Evolutionary conservation across 2,113 vertebrate genomes (phyloP).

Genomic region (Verasper variegatus): DNA sequence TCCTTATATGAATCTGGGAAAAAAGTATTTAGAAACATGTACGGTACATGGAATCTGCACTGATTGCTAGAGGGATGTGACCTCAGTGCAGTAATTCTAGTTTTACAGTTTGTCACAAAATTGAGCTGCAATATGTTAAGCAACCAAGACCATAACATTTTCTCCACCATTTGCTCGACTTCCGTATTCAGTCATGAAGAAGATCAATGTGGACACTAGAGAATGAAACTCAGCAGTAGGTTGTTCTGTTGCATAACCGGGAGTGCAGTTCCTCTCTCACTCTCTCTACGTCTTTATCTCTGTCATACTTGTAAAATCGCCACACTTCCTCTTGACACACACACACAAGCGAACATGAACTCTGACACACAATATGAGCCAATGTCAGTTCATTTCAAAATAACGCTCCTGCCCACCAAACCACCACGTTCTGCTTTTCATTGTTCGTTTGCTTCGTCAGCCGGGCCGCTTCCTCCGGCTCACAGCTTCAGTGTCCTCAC

Average conservation of each 20-base stretch:
- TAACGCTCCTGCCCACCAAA: neutral
- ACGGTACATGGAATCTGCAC: too few relatives aligned
- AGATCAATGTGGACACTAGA: neutral
- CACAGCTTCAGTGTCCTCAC: neutral
- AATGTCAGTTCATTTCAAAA: conserved; percentile 1
- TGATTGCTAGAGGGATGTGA: too few relatives aligned
- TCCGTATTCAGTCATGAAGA: too few relatives aligned
- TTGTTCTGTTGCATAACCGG: neutral
- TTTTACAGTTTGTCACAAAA: neutral
- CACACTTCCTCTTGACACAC: conserved; percentile 35
- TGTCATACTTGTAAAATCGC: conserved; percentile 21
- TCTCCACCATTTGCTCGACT: neutral
- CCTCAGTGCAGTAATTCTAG: too few relatives aligned
- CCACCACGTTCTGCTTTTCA: neutral
- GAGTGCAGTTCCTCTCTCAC: neutral
- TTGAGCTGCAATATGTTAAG: too few relatives aligned
- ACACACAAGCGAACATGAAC: neutral
- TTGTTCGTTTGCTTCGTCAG: neutral
- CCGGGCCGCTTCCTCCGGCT: neutral
- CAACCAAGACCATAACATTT: too few relatives aligned
- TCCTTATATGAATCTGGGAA: too few relatives aligned
- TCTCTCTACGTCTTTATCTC: neutral
- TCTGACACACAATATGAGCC: neutral
- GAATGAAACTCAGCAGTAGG: neutral
- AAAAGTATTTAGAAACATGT: too few relatives aligned